Evolutionary conservation across 1,140 invertebrate genomes (phyloP), one percentile per base, ranked within the genome.

Genomic region (Rhyacophila brunnea): DNA sequence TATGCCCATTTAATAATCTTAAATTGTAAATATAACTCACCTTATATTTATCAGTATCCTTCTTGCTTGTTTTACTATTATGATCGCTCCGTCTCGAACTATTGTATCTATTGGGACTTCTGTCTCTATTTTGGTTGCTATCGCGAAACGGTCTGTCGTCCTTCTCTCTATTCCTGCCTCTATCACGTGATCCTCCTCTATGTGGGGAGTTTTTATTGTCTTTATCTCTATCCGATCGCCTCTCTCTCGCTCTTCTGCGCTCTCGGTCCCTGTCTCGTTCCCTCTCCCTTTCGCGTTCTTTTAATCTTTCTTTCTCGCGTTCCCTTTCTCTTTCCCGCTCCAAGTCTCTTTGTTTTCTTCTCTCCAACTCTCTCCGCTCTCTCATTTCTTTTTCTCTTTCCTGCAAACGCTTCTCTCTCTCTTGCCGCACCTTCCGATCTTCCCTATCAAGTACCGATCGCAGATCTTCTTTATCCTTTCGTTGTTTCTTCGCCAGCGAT

Each of bases 401-500:
- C 71, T 20, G 67, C 64, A 6, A 70, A 68, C 45, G 65, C 40
- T 64, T 56, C 55, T 66, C 54, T 60, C 53, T 46, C 66, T 68
- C 36, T 66, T 54, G 13, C 63, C 68, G 52, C 59, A 66, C 44
- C 67, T 56, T 66, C 74, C 73, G 67, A 67, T 69, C 70, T 70
- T 80, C 64, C 67, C 72, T 71, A 69, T 75, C 72, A 42, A 75
- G 70, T 9, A 74, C 69, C 40, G 68, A 68, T 28, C 72, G 67
- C 36, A 78, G 65, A 64, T 74, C 73, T 67, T 74, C 71, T 70
- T n/a, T 72, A 60, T 18, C 70, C 67, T 47, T 50, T 52, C 19
- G 53, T 32, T 34, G 34, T 43, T 52, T 56, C 56, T 62, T 53
- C 13, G 47, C 46, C 6, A 43, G 49, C 20, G 35, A 14, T 35